Conservation (phyloP, 2,888 invertebrate genomes). For the Lasioglossum figueresi region DNA sequence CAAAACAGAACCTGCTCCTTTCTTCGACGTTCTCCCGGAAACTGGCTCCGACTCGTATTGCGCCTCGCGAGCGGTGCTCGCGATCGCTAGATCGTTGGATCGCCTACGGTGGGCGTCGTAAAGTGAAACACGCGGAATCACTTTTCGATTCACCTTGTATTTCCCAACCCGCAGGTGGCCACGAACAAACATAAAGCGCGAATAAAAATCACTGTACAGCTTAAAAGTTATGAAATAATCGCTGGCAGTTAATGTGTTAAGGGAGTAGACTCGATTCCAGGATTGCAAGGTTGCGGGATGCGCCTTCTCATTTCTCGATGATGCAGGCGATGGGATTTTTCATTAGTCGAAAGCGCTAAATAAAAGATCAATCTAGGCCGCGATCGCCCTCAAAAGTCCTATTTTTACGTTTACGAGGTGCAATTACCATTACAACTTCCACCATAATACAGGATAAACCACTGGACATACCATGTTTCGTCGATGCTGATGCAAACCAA, state of each 20-base stretch:
- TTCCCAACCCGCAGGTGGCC: not conserved
- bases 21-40: conserved; percentile 51
- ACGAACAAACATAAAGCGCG: not conserved
- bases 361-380: no score
- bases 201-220: not conserved
- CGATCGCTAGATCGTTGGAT: conserved; percentile 23
- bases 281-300: no score
- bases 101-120: conserved; percentile 68
- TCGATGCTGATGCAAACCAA: not conserved
- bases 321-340: no score
- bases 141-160: conserved; percentile 25
- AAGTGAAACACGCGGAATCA: conserved; percentile 59
- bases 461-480: not conserved
- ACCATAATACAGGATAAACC: no score
- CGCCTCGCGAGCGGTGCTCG: conserved; percentile 18
- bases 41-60: conserved; percentile 36
- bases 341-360: no score
- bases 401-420: no score
- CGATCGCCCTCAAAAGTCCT: no score
- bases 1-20: conserved; percentile 71
- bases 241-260: no score
- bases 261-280: no score
- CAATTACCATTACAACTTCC: no score
- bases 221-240: no score
- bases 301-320: no score